Base-by-base conservation (phyloP, 2,888 invertebrate genomes). In the Eilema sororculum region DNA sequence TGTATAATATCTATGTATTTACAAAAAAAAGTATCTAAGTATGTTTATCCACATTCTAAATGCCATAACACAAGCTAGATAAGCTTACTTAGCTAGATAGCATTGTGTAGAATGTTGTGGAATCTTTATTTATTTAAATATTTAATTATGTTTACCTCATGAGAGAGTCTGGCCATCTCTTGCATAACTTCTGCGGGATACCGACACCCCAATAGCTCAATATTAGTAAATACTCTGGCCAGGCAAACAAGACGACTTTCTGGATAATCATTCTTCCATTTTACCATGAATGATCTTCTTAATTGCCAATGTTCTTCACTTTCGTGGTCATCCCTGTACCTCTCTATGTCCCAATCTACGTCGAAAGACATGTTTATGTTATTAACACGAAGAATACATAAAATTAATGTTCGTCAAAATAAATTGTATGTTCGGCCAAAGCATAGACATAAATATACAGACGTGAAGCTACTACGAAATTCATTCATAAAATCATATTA, bases 241-340 rank as follows among this genome's bases (percentile, higher is more conserved):
- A 97, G 89, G 86, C 97, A 97, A 25, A 97, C 90, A 16, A 97
- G 89, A 76, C 96, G 91, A 52, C 96, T 95, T 82, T 96, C 93
- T 2, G 95, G 86, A 81, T 96, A 96, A 58, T 94, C 84, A n/a
- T 96, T 95, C 87, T 97, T 97, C 95, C 99, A 98, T 13, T 96
- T 94, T 62, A 96, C 90, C 94, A 99, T 96, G 88, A 99, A 99
- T 60, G 96, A 95, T 80, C 96, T 96, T 61, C 98, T 95, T 68
- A 99, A 91, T 74, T 96, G 96, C 99, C 99, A 99, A 85, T 99
- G 99, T 75, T 98, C 98, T 25, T 98, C 97, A 79, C 98, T 97
- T 92, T 99, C 99, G 84, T 97, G 97, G 72, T 97, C 98, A 73
- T 97, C 97, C 88, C 96, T 97, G 83, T 98, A 97, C 76, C 96